phyloP scores from a whole-genome alignment of 2,113 vertebrate species.

The Rattus rattus region DNA sequence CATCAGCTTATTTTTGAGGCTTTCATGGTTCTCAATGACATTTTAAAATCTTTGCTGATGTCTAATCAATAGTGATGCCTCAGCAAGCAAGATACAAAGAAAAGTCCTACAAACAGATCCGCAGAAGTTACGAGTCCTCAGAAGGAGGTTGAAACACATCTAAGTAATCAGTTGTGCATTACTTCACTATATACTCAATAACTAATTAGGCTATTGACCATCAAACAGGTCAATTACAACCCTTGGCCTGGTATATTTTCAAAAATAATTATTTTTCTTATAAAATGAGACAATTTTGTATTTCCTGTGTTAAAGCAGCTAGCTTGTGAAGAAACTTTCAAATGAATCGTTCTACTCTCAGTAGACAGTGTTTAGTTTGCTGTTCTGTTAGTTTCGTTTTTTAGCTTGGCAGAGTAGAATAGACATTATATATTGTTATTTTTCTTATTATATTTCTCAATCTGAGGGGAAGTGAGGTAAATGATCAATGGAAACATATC shows the following conservation, averaged over 20 bases:
- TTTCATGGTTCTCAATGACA: slow-evolving; percentile 27
- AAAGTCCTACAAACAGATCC: background rate
- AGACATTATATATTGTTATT: slow-evolving; percentile 54
- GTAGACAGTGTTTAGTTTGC: background rate
- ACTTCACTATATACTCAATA: slow-evolving; percentile 50
- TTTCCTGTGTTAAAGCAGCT: background rate
- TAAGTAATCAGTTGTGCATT: slow-evolving; percentile 56
- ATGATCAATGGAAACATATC: slow-evolving; percentile 50
- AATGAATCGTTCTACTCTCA: background rate
- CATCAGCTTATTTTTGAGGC: slow-evolving; percentile 3
- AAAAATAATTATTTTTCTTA: background rate
- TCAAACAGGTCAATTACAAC: slow-evolving; percentile 38
- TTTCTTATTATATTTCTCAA: slow-evolving; percentile 66
- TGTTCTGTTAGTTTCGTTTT: background rate
- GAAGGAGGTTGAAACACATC: background rate
- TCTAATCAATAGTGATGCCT: background rate
- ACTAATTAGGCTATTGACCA: slow-evolving; percentile 65
- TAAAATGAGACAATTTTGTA: background rate
- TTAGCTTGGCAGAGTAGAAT: slow-evolving; percentile 12
- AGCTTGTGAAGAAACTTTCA: background rate
- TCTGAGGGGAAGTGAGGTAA: slow-evolving; percentile 65
- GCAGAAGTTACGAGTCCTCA: background rate
- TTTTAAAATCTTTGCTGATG: background rate
- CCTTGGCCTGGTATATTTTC: background rate
- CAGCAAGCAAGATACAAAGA: background rate